These are phyloP conservation scores for Chloropsis cyanopogon DNA, from an alignment of 2,113 vertebrate species.

Conservation along the genomic window DNA sequence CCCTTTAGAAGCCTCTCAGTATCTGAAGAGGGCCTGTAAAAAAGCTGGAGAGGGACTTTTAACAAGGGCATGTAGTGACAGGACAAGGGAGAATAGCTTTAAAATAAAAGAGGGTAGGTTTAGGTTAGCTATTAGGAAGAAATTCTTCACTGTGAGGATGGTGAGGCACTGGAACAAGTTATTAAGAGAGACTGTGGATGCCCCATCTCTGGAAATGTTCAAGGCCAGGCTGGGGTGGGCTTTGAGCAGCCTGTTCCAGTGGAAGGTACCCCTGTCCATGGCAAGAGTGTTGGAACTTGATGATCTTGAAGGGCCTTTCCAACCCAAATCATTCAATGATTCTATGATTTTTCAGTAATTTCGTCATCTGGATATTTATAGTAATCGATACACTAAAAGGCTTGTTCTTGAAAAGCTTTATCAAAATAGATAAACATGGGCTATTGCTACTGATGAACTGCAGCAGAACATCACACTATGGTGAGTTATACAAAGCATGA, in stretches of 20 bases:
- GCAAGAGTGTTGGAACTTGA: neutral
- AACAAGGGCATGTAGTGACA: neutral
- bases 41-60: neutral
- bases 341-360: neutral
- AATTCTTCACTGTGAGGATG: neutral
- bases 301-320: neutral
- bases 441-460: neutral
- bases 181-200: neutral
- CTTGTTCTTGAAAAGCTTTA: neutral
- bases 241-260: neutral
- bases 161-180: neutral
- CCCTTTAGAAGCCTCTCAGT: neutral
- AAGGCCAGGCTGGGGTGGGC: neutral
- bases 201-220: neutral
- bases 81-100: neutral
- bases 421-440: neutral
- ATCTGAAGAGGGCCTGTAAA: neutral
- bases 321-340: neutral
- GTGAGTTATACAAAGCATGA: neutral
- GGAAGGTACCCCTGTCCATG: neutral
- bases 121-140: neutral
- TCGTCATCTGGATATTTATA: neutral
- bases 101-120: neutral
- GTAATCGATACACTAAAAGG: neutral
- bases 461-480: neutral